Base-by-base conservation (phyloP, 2,888 invertebrate species). In the Conomelus anceps region DNA sequence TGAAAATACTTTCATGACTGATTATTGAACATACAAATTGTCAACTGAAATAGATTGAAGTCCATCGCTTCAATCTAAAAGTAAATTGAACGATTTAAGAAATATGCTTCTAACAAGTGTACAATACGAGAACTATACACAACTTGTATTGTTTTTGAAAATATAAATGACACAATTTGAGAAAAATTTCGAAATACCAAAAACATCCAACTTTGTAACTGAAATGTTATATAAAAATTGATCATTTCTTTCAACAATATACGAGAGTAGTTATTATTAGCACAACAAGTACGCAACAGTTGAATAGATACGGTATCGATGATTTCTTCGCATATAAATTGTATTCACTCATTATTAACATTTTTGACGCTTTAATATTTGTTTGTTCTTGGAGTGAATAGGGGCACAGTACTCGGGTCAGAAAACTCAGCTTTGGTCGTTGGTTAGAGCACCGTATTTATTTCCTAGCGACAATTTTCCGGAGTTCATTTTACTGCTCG, bases 361-460 rank as follows among this genome's bases (percentile, higher is more conserved):
- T 63, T 63, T 63, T 63, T 4, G 63, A 63, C 63, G 63, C 63
- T 63, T 63, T 63, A 7, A 63, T 63, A 63, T 20, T 63, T 63
- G n/a, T 63, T 63, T 63, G 63, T 26, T 7, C 6, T 63, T 63
- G 63, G n/a, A 63, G 63, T 63, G 63, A 41, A n/a, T n/a, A n/a
- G n/a, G n/a, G n/a, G n/a, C 7, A 41, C 7, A 26, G 26, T 26
- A 26, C 26, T 26, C 3, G 63, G 63, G 63, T 13, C n/a, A 17
- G 20, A 85, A 88, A 63, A 90, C 93, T 94, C 94, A 94, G 94
- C 94, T 94, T 92, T 94, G 93, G 92, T 95, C 95, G 92, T 94
- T 94, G 91, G 95, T 94, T 22, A 96, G 93, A 90, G 95, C 95
- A 92, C 95, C 95, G 92, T 94, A 96, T 92, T 95, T 95, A 93